Percentiles rank a stretch among this genome's conserved stretches.
phyloP scores from a whole-genome alignment of 2,113 vertebrate species.

The Oxygymnocypris stewartii region DNA sequence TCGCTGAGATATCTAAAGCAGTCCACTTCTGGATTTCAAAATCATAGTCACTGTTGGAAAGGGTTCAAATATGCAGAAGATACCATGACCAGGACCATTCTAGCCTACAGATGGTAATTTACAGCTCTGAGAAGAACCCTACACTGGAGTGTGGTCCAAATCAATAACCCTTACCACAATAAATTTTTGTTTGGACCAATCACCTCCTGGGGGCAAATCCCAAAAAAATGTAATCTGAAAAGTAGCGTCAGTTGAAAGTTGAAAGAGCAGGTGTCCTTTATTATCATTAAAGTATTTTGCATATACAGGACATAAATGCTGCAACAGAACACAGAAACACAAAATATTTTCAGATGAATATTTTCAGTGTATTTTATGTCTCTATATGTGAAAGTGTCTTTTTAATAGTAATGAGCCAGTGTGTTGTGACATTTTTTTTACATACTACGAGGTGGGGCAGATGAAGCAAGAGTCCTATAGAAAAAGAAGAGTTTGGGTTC shows the following conservation, averaged over 20 bases:
- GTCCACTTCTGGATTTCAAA: too few relatives aligned
- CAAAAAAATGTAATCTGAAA: neutral
- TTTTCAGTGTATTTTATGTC: neutral
- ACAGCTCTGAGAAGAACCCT: neutral
- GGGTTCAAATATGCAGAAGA: too few relatives aligned
- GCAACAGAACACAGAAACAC: neutral
- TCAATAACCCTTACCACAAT: constrained; percentile 1
- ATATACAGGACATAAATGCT: constrained; percentile 2
- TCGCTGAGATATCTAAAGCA: too few relatives aligned
- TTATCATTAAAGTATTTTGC: neutral
- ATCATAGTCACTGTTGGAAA: too few relatives aligned
- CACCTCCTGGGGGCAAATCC: constrained; percentile 7
- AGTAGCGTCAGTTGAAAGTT: neutral
- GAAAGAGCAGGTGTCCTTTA: constrained; percentile 16
- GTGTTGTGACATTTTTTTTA: neutral
- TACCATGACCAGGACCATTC: neutral
- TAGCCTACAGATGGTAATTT: neutral
- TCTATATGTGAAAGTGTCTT: neutral
- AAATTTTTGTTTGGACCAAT: constrained; percentile 21
- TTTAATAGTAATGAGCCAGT: neutral
- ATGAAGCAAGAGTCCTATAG: constrained; percentile 5
- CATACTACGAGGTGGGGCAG: neutral
- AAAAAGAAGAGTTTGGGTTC: constrained; percentile 22
- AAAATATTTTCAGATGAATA: neutral
- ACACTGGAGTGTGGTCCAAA: neutral